These are phyloP conservation scores for Micromesistius poutassou DNA, from an alignment of 2,797 vertebrate genomes.

Conservation along the genomic window DNA sequence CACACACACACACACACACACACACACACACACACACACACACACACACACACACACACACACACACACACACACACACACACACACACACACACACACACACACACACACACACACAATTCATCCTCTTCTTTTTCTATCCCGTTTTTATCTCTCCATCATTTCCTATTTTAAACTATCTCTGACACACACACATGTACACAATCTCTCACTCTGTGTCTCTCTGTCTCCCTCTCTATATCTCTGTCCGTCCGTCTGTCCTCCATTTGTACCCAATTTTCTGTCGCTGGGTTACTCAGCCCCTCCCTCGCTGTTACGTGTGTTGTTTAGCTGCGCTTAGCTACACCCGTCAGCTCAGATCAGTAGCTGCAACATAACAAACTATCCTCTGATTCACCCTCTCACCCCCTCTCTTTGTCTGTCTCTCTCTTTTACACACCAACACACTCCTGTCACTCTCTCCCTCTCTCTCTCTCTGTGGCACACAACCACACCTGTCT, in stretches of 20 bases:
- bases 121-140: not conserved
- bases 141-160: no score
- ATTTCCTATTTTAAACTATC: no score
- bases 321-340: slow-evolving; percentile 74
- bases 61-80: not conserved
- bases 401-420: slow-evolving; percentile 20
- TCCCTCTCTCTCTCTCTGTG: not conserved
- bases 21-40: not conserved
- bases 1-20: not conserved
- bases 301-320: slow-evolving; percentile 47
- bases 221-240: no score
- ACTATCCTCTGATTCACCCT: slow-evolving; percentile 73
- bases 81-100: no score
- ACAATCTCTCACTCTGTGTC: not conserved
- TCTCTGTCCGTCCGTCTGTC: slow-evolving; percentile 14
- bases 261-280: not conserved
- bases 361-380: slow-evolving; percentile 73
- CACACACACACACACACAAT: not conserved
- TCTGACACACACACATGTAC: not conserved
- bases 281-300: not conserved
- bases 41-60: no score
- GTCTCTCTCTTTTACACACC: no score
- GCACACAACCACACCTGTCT: not conserved
- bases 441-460: not conserved
- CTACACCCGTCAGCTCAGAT: slow-evolving; percentile 78